phyloP scores from a whole-genome alignment of 2,888 invertebrate genomes.

The Halocaridina rubra region DNA sequence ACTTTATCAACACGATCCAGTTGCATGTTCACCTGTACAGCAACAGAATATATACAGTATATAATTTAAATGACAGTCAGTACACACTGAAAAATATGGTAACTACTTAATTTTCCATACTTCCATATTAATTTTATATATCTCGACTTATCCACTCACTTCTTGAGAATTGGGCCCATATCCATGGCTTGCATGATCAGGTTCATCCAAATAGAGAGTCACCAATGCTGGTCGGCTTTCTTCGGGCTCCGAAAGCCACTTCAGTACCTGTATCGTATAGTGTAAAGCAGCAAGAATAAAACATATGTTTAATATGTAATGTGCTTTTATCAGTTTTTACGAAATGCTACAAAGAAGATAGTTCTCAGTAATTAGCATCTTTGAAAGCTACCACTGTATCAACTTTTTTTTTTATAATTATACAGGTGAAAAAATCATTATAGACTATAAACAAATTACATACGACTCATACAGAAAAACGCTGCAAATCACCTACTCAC shows the following conservation, averaged over 20 bases:
- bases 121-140: neutral
- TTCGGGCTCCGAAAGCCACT: conserved; percentile 65
- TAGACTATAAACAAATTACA: no score
- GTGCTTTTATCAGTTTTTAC: no score
- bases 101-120: neutral
- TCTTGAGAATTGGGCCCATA: conserved; percentile 64
- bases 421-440: no score
- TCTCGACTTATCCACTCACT: conserved; percentile 60
- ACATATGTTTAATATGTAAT: no score
- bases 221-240: conserved; percentile 65
- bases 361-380: no score
- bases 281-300: no score
- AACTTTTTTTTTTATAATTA: no score
- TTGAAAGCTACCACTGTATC: no score
- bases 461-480: no score
- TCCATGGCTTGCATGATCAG: conserved; percentile 66
- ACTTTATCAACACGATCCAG: conserved; percentile 65
- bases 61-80: no score
- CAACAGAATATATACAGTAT: neutral
- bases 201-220: conserved; percentile 67
- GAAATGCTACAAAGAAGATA: no score
- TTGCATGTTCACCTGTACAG: conserved; percentile 18
- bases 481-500: no score
- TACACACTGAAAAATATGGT: neutral
- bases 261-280: conserved; percentile 65